phyloP scores from a whole-genome alignment of 2,797 vertebrate species.

The Ciconia nigra region DNA sequence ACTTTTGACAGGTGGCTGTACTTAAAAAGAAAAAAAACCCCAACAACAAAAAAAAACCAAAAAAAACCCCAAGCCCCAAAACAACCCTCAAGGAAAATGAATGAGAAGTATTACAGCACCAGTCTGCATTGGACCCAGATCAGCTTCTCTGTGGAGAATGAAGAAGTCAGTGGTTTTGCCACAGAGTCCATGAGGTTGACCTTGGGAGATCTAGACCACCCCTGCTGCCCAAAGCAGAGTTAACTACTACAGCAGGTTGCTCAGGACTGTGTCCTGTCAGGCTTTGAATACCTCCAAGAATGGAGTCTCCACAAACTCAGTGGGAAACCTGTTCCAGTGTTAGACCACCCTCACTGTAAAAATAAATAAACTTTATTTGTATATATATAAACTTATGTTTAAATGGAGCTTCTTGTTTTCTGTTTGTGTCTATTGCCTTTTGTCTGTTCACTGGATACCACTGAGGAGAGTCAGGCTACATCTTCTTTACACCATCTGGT shows the following conservation, averaged over 20 bases:
- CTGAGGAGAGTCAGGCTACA: background rate
- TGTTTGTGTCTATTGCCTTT: background rate
- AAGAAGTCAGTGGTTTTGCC: background rate
- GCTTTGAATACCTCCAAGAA: background rate
- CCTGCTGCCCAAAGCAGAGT: background rate
- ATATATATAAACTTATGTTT: background rate
- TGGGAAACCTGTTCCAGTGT: background rate
- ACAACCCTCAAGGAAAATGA: background rate
- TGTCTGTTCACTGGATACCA: background rate
- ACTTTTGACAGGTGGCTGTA: background rate
- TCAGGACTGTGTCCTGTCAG: background rate
- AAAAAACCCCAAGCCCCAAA: background rate
- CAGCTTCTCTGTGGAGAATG: background rate
- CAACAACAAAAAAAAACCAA: background rate
- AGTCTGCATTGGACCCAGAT: background rate
- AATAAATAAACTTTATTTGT: background rate
- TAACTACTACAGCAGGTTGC: background rate
- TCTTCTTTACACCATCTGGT: background rate
- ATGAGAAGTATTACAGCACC: background rate
- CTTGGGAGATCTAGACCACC: background rate
- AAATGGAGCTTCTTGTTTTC: background rate
- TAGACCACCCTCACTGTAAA: background rate
- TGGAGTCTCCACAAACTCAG: background rate
- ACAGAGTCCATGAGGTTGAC: background rate
- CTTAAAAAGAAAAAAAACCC: background rate